Percentiles rank a stretch among this genome's conserved stretches.
Evolutionary conservation across 2,113 vertebrate species (phyloP).

Genomic region (Ceuthmochares aereus): DNA sequence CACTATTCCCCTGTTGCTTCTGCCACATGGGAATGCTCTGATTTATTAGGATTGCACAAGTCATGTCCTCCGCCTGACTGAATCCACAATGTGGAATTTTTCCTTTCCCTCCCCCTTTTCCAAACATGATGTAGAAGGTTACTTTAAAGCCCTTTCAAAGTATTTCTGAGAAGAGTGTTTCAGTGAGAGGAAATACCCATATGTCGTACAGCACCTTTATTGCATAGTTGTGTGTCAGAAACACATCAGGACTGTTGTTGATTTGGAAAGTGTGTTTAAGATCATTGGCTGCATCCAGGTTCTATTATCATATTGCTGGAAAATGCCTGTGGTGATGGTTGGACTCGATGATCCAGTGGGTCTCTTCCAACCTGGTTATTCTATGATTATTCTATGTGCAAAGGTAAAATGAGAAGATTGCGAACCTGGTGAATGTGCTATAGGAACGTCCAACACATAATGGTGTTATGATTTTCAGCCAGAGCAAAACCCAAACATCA

Average conservation of each 20-base stretch:
- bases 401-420: neutral
- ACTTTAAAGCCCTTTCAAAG: constrained; percentile 16
- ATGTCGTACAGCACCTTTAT: neutral
- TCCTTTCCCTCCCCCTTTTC: neutral
- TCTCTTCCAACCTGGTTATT: too few relatives aligned
- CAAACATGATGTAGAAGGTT: constrained; percentile 60
- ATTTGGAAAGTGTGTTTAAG: neutral
- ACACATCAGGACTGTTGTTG: neutral
- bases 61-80: constrained; percentile 89
- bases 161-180: neutral
- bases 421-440: neutral
- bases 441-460: neutral
- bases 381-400: too few relatives aligned
- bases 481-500: neutral
- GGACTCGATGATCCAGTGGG: too few relatives aligned
- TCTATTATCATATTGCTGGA: neutral
- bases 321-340: neutral
- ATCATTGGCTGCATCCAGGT: neutral
- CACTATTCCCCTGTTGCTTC: constrained; percentile 86
- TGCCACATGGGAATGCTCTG: constrained; percentile 88
- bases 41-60: constrained; percentile 92
- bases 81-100: constrained; percentile 83
- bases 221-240: neutral
- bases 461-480: neutral
- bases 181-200: neutral